phyloP scores from a whole-genome alignment of 2,888 invertebrate genomes.

The Malachius bipustulatus region DNA sequence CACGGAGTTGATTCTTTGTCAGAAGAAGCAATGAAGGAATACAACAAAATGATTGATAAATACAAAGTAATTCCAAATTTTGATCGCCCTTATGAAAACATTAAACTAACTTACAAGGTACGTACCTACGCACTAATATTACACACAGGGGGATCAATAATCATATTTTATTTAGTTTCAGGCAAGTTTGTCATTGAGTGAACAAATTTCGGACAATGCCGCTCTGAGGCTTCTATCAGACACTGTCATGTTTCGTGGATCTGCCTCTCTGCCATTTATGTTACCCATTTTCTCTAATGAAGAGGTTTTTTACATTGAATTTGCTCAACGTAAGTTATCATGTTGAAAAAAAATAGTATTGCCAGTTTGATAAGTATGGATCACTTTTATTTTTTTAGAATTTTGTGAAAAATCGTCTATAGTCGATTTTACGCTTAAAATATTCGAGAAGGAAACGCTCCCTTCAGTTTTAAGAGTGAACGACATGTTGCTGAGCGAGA shows the following conservation, averaged over 20 bases:
- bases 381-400: constrained; percentile 18
- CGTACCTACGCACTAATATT: too few species aligned
- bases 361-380: too few species aligned
- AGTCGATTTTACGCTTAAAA: constrained; percentile 21
- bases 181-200: constrained; percentile 2
- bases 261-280: constrained; percentile 21
- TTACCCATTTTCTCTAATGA: constrained; percentile 18
- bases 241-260: constrained; percentile 13
- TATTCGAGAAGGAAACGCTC: constrained; percentile 22
- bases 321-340: constrained; percentile 24
- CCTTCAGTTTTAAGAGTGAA: constrained; percentile 23
- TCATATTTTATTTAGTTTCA: background rate
- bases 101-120: too few species aligned
- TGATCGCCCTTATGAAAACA: too few species aligned
- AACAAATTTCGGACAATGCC: constrained; percentile 24
- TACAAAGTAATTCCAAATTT: too few species aligned
- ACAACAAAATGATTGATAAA: too few species aligned
- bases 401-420: constrained; percentile 20
- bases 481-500: constrained; percentile 23
- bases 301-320: constrained; percentile 22
- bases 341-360: constrained; percentile 2
- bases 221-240: constrained; percentile 21
- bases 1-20: background rate
- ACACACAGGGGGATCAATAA: background rate
- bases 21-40: too few species aligned